Evolutionary conservation across 2,797 vertebrate species (phyloP).

Genomic region (Menidia menidia): DNA sequence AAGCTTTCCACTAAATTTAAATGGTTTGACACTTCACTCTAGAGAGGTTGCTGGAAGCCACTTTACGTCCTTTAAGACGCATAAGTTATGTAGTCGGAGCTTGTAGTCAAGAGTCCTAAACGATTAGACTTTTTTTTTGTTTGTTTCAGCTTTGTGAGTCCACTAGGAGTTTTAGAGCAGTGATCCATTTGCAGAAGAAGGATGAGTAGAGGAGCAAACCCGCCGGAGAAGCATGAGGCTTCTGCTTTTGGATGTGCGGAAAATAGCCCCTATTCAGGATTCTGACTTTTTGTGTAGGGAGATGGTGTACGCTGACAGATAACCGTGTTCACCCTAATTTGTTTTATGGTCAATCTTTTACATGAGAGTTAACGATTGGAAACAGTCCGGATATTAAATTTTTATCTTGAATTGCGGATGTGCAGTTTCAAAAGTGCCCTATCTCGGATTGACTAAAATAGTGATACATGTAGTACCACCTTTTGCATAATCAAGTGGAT

Average conservation of each 20-base stretch:
- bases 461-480: too few relatives aligned
- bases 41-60: conserved; percentile 23
- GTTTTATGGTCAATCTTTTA: too few relatives aligned
- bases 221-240: too few relatives aligned
- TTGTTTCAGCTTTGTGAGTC: background rate
- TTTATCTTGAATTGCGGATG: background rate
- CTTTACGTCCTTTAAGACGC: conserved; percentile 9
- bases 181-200: background rate
- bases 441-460: too few relatives aligned
- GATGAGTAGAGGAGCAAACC: background rate
- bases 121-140: background rate
- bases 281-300: too few relatives aligned
- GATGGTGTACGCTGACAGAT: too few relatives aligned
- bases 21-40: conserved; percentile 35
- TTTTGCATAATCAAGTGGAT: conserved; percentile 29
- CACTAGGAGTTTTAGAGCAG: background rate
- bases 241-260: too few relatives aligned
- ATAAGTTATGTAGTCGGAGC: background rate
- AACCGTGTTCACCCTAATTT: too few relatives aligned
- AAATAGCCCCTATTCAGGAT: too few relatives aligned
- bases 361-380: too few relatives aligned
- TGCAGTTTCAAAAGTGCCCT: background rate
- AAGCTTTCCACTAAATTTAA: conserved; percentile 36
- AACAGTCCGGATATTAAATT: too few relatives aligned
- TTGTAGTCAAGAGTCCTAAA: background rate